Conservation (phyloP, 2,113 vertebrate species). For the Meles meles region DNA sequence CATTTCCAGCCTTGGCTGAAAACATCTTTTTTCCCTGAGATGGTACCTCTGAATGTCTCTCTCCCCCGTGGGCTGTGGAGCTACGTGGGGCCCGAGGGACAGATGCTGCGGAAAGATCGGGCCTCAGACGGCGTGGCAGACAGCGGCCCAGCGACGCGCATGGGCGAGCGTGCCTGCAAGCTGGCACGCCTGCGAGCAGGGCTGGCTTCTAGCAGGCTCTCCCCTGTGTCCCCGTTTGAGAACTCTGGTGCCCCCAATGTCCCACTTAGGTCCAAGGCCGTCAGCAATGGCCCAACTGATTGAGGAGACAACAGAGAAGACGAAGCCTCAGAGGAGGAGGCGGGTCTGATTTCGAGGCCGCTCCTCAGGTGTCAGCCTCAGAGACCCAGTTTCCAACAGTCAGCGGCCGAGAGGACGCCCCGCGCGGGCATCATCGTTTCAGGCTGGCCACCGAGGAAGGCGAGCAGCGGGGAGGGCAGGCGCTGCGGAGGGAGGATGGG, state of each 20-base stretch:
- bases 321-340: background rate
- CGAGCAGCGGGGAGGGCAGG: background rate
- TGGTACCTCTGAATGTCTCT: conserved; percentile 51
- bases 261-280: background rate
- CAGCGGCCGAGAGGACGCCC: background rate
- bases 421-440: background rate
- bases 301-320: background rate
- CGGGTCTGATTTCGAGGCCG: conserved; percentile 38
- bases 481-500: accelerated
- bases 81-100: conserved; percentile 52
- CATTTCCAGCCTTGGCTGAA: conserved; percentile 69
- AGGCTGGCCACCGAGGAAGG: background rate
- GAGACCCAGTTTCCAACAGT: conserved; percentile 29
- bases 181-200: background rate
- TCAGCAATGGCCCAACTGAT: background rate
- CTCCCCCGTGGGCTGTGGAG: conserved; percentile 16
- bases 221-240: background rate
- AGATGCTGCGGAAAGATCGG: conserved; percentile 21
- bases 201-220: background rate
- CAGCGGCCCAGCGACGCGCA: background rate
- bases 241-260: background rate
- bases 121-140: background rate
- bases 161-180: background rate
- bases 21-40: conserved; percentile 52
- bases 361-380: background rate